Evolutionary conservation across 2,888 invertebrate genomes (phyloP).

Genomic region (Agrotis segetum): DNA sequence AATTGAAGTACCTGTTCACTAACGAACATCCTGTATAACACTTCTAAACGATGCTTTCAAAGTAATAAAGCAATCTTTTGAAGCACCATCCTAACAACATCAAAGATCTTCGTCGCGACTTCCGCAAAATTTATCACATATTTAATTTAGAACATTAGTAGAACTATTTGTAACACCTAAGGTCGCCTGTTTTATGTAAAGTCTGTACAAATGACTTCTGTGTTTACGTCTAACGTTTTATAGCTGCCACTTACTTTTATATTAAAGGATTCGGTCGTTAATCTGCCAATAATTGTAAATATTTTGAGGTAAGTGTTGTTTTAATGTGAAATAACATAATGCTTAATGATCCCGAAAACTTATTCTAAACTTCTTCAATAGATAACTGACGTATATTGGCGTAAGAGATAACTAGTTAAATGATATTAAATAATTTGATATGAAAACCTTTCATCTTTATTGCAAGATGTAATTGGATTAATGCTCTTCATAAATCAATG

Average conservation of each 20-base stretch:
- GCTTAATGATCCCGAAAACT: background rate
- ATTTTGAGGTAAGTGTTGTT: slow-evolving; percentile 9
- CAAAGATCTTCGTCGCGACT: slow-evolving; percentile 52
- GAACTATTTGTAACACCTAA: slow-evolving; percentile 51
- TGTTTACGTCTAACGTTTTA: slow-evolving; percentile 43
- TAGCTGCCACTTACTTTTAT: slow-evolving; percentile 32
- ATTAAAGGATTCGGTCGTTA: slow-evolving; percentile 23
- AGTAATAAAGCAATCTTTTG: slow-evolving; percentile 14
- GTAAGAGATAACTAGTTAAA: background rate
- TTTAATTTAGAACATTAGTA: slow-evolving; percentile 61
- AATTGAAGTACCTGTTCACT: slow-evolving; percentile 22
- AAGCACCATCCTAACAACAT: slow-evolving; percentile 22
- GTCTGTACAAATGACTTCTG: slow-evolving; percentile 51
- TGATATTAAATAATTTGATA: slow-evolving; percentile 2
- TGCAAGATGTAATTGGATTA: slow-evolving; percentile 27
- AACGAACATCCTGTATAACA: slow-evolving; percentile 38
- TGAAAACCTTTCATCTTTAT: slow-evolving; percentile 17
- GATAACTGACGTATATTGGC: background rate
- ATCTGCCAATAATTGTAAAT: slow-evolving; percentile 13
- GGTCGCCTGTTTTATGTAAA: slow-evolving; percentile 57
- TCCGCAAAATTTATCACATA: slow-evolving; percentile 60
- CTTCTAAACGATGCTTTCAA: slow-evolving; percentile 17
- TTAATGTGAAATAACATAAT: slow-evolving; percentile 3
- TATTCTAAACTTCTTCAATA: background rate
- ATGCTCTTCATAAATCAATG: slow-evolving; percentile 40